Base-by-base conservation (phyloP, 1,140 invertebrate species). In the Thaumatotibia leucotreta region DNA sequence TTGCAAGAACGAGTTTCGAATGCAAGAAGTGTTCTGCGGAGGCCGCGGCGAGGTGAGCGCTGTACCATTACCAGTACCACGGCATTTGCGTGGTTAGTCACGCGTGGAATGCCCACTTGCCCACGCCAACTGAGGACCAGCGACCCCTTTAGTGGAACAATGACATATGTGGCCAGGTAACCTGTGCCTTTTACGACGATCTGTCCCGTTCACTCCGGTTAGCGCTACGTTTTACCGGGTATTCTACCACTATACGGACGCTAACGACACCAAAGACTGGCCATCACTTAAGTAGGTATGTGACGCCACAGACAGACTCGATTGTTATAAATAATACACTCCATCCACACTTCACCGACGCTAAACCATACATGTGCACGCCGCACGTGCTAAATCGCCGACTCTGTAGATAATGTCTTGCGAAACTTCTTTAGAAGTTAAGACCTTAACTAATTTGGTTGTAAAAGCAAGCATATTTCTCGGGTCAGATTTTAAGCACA, bases 11-110 rank as follows among this genome's bases (percentile, higher is more conserved):
- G 64, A 69, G 76, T 78, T 78, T 58, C 76, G 66, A 63, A 70
- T 75, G 72, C 73, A 81, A 81, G 79, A 79, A 79, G 68, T 81
- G 74, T 73, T 80, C 72, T 69, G 45, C 72, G 74, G 80, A 84
- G 80, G 83, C 82, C 83, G 75, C 71, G 66, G 58, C 73, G 73
- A 80, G 79, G 79, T 82, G 79, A 82, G 68, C 77, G 76, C 77
- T 76, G 76, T 73, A 72, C 71, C 63, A 71, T 75, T 72, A 67
- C 66, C 70, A 70, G 70, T 74, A 45, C 63, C 63, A 58, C 52
- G 52, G 52, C 76, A 78, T 74, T 78, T 75, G 76, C 72, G 75
- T 78, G 72, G 77, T 84, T 84, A 84, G 82, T 88, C 83, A 86
- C 79, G 80, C 78, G 84, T 68, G 81, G 78, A 78, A 82, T 83